These are phyloP conservation scores for Dreissena polymorpha DNA, from an alignment of 1,140 invertebrate species.

Conservation along the genomic window DNA sequence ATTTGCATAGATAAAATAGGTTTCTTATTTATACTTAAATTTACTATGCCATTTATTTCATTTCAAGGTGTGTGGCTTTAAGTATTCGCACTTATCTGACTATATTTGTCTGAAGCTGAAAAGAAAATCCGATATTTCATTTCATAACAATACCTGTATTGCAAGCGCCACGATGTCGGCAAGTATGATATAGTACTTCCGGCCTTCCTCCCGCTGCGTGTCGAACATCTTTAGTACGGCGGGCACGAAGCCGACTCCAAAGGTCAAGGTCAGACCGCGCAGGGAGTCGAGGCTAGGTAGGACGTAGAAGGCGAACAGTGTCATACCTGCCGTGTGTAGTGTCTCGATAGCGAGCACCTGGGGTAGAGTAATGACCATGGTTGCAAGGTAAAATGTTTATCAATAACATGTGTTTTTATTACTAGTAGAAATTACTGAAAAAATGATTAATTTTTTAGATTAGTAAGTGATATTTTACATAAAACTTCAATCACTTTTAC, in stretches of 20 bases:
- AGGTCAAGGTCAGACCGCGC: conserved; percentile 64
- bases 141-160: conserved; percentile 22
- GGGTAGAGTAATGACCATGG: background rate
- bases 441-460: too few relatives aligned
- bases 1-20: too few relatives aligned
- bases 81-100: too few relatives aligned
- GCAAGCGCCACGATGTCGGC: conserved; percentile 68
- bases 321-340: conserved; percentile 73
- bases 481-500: too few relatives aligned
- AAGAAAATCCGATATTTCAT: too few relatives aligned
- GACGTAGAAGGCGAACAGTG: conserved; percentile 73
- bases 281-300: conserved; percentile 71
- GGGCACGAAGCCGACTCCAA: conserved; percentile 72
- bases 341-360: conserved; percentile 74
- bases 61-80: too few relatives aligned
- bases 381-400: background rate
- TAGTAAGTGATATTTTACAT: too few relatives aligned
- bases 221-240: conserved; percentile 72
- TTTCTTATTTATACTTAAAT: too few relatives aligned
- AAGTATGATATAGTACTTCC: conserved; percentile 60
- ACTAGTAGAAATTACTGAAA: too few relatives aligned
- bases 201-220: conserved; percentile 60
- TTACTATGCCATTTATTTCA: too few relatives aligned
- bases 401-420: background rate
- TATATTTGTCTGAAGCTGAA: too few relatives aligned